Base-by-base conservation (phyloP, 2,888 invertebrate genomes). In the Zele albiditarsus region DNA sequence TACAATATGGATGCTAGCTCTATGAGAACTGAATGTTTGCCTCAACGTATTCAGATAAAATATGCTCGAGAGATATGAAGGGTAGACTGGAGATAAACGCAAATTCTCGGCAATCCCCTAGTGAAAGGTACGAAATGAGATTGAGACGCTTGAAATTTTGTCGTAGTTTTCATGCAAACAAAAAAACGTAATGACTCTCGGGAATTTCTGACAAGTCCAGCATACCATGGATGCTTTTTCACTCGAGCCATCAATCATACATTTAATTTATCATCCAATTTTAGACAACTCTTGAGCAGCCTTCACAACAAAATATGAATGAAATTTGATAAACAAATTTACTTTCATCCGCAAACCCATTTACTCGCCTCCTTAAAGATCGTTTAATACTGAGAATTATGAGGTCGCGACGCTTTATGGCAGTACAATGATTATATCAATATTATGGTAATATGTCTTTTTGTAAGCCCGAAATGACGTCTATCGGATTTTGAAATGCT, bases 381-480 rank as follows among this genome's bases (percentile, higher is more conserved):
- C n/a, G 42, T 42, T 67, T 42, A 46, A 46, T 46, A 42, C 27
- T 42, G 14, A 25, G 65, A 77, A 77, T 72, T 77, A 73, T 65
- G 71, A 46, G 57, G 31, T 42, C 46, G 67, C 38, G 70, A 76
- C 70, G 53, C 69, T 73, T 74, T 66, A 60, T 57, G 27, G 38
- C 8, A 5, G 4, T 63, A 31, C 31, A n/a, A 65, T 65, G n/a
- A n/a, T n/a, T n/a, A n/a, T n/a, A n/a, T n/a, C n/a, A 16, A 31
- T 65, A 65, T 65, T 38, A 65, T 31, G 38, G n/a, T 65, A 38
- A 28, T 33, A 1, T 53, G 38, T 38, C 38, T 38, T 12, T 12
- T 8, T 38, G 38, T 38, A 12, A 12, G 12, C 12, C 38, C 12
- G 3, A 2, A 12, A 38, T 53, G 53, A 53, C n/a, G 53, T 5